Conservation (phyloP, 2,888 invertebrate species). For the Itoplectis maculator region DNA sequence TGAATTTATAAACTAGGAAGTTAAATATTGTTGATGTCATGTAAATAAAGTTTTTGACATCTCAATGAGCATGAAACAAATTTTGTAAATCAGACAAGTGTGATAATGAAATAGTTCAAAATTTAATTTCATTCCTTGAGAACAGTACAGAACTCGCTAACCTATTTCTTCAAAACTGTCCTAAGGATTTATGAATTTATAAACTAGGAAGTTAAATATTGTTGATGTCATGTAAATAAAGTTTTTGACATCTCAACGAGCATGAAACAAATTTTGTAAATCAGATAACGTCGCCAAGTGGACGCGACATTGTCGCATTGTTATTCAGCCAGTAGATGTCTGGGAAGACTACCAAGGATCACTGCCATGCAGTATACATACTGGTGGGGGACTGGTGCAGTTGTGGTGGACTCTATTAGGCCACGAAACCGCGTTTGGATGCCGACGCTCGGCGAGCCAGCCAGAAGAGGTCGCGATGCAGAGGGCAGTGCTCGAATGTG, state of each 20-base stretch:
- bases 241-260: too few relatives aligned
- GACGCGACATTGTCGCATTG: not conserved
- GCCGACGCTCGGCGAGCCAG: not conserved
- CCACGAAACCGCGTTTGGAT: constrained; percentile 54
- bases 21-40: not conserved
- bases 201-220: not conserved
- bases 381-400: constrained; percentile 20
- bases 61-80: too few relatives aligned
- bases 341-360: constrained; percentile 10
- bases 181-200: too few relatives aligned
- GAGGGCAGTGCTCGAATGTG: constrained; percentile 29
- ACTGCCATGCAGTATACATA: constrained; percentile 8
- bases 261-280: not conserved
- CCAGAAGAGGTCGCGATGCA: constrained; percentile 11
- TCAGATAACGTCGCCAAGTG: not conserved
- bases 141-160: too few relatives aligned
- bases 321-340: not conserved
- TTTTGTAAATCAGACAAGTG: too few relatives aligned
- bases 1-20: too few relatives aligned
- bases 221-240: too few relatives aligned
- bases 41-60: too few relatives aligned
- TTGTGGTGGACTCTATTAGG: constrained; percentile 65
- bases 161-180: not conserved
- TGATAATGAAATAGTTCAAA: constrained; percentile 11
- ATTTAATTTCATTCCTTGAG: constrained; percentile 41